Conservation (phyloP, 2,113 vertebrate genomes). For the Anolis carolinensis region DNA sequence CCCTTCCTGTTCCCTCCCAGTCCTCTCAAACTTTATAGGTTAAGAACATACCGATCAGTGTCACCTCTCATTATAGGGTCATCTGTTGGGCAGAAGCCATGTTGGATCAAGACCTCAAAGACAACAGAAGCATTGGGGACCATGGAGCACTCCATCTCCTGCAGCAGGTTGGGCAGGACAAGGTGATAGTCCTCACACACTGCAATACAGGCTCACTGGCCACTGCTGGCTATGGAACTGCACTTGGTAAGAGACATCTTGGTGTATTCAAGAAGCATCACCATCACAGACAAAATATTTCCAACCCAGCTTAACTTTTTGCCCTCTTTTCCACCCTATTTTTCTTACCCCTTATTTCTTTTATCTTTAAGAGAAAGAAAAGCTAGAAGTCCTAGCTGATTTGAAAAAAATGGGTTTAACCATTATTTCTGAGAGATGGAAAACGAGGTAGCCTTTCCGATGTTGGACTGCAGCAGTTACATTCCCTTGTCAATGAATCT, state of each 20-base stretch:
- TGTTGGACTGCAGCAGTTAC: too few relatives aligned
- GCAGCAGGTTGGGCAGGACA: constrained; percentile 68
- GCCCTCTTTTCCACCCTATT: background rate
- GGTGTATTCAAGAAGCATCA: background rate
- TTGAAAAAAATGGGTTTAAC: background rate
- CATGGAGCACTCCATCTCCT: constrained; percentile 85
- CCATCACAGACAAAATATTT: background rate
- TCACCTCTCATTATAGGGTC: constrained; percentile 66
- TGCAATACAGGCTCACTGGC: constrained; percentile 88
- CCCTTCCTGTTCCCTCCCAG: background rate
- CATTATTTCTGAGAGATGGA: background rate
- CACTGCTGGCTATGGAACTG: constrained; percentile 86
- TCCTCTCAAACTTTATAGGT: constrained; percentile 43
- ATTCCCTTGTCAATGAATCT: too few relatives aligned
- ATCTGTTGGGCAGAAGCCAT: constrained; percentile 84
- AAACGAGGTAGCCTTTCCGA: too few relatives aligned
- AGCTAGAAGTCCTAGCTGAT: too few relatives aligned
- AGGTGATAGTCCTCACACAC: constrained; percentile 83
- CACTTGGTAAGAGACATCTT: constrained; percentile 72
- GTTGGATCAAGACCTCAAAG: constrained; percentile 82
- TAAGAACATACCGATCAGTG: background rate
- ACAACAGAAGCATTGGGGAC: constrained; percentile 85
- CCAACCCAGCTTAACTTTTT: background rate
- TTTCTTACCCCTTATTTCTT: too few relatives aligned
- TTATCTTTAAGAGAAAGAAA: too few relatives aligned